These are phyloP conservation scores for Spinus pinus DNA, from an alignment of 2,797 vertebrate species.

Conservation along the genomic window DNA sequence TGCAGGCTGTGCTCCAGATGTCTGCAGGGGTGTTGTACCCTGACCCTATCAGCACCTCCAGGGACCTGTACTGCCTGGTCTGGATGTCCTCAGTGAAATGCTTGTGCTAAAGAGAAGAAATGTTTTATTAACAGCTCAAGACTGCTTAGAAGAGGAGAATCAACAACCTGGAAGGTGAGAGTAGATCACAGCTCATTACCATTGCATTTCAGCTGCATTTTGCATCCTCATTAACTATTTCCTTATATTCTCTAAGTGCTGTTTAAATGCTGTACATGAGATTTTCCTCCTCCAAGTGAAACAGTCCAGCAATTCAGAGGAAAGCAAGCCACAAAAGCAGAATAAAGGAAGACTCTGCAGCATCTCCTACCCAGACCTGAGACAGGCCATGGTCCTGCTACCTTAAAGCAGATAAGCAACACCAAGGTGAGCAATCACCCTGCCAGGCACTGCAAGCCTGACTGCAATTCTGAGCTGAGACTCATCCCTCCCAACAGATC, in stretches of 20 bases:
- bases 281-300: neutral
- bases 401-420: neutral
- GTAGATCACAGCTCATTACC: neutral
- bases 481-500: neutral
- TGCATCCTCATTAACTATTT: neutral
- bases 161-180: neutral
- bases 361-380: neutral
- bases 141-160: neutral
- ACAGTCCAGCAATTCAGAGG: neutral
- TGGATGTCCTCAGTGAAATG: conserved; percentile 95
- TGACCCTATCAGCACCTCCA: conserved; percentile 81
- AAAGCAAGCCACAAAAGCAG: neutral
- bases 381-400: neutral
- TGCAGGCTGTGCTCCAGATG: conserved; percentile 84
- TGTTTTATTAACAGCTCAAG: neutral
- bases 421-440: neutral
- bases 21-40: conserved; percentile 82
- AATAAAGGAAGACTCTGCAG: neutral
- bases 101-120: conserved; percentile 80
- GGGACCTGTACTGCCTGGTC: conserved; percentile 79
- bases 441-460: neutral
- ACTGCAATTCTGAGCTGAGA: neutral
- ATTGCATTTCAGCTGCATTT: neutral
- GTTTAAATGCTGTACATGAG: neutral
- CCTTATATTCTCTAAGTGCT: neutral